A percentile compares a stretch with the other conserved stretches of the same genome.
Evolutionary conservation across 2,113 vertebrate species (phyloP).

Genomic region (Cinclus cinclus): DNA sequence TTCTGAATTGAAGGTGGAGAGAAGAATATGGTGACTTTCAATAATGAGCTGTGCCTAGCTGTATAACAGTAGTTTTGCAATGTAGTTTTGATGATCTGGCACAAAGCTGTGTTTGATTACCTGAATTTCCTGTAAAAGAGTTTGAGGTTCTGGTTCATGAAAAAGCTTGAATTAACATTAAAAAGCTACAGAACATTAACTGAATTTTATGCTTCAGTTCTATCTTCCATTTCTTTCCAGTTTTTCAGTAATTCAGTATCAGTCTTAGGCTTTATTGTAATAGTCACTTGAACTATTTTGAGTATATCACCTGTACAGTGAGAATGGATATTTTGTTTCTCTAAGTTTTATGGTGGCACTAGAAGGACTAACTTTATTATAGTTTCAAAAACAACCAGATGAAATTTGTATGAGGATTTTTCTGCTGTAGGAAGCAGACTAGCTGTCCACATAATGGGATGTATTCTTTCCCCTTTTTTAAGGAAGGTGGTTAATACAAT

Average conservation of each 20-base stretch:
- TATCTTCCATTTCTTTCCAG: neutral
- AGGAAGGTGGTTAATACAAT: neutral
- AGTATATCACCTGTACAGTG: neutral
- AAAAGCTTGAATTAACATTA: neutral
- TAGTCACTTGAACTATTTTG: neutral
- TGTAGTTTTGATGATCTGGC: neutral
- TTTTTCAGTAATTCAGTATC: neutral
- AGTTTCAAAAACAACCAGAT: conserved; percentile 5
- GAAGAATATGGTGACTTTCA: neutral
- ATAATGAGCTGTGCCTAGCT: neutral
- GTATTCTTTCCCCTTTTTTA: neutral
- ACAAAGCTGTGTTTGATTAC: neutral
- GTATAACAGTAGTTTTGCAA: neutral
- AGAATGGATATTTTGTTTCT: neutral
- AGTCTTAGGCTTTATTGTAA: neutral
- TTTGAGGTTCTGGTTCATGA: neutral
- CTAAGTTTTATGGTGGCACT: neutral
- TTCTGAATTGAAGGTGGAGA: neutral
- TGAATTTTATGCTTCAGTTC: neutral
- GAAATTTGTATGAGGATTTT: conserved; percentile 40
- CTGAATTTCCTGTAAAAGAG: neutral
- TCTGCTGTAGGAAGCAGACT: neutral
- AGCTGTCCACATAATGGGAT: neutral
- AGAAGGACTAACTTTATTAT: neutral
- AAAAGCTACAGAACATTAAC: neutral